A percentile compares a stretch with the other conserved stretches of the same genome.
Evolutionary conservation across 1,140 invertebrate genomes (phyloP).

Genomic region (Caenorhabditis tropicalis): DNA sequence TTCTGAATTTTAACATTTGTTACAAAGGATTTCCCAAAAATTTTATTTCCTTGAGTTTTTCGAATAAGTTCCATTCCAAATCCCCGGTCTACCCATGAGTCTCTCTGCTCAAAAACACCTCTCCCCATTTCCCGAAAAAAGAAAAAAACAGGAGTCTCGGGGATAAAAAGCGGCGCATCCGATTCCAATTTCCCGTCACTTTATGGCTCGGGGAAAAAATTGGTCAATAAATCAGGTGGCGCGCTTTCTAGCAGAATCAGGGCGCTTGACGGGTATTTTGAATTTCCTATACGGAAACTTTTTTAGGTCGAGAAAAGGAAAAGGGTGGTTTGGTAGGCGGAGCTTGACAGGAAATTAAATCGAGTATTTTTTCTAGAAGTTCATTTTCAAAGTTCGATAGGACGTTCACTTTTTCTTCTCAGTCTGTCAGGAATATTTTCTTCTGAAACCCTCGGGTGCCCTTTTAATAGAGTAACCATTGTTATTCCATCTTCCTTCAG

Average conservation of each 20-base stretch:
- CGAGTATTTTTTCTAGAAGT: not conserved
- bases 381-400: no score
- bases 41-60: no score
- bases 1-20: no score
- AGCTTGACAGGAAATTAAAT: not conserved
- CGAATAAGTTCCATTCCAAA: no score
- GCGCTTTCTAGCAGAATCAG: no score
- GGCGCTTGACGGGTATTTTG: not conserved
- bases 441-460: no score
- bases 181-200: conserved; percentile 36
- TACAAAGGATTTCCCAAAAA: no score
- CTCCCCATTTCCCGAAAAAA: not conserved
- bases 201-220: not conserved
- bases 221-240: conserved; percentile 27
- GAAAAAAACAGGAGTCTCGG: not conserved
- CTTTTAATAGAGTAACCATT: no score
- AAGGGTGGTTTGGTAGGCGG: not conserved
- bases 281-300: no score
- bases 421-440: no score
- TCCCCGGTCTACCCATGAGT: no score
- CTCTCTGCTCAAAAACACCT: not conserved
- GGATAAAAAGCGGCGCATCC: conserved; percentile 13
- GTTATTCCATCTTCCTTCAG: no score
- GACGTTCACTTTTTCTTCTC: not conserved
- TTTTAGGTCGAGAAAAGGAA: not conserved